Percentiles rank a stretch among this genome's conserved stretches.
These are phyloP conservation scores for Chamaea fasciata DNA, from an alignment of 2,113 vertebrate genomes.

Conservation along the genomic window DNA sequence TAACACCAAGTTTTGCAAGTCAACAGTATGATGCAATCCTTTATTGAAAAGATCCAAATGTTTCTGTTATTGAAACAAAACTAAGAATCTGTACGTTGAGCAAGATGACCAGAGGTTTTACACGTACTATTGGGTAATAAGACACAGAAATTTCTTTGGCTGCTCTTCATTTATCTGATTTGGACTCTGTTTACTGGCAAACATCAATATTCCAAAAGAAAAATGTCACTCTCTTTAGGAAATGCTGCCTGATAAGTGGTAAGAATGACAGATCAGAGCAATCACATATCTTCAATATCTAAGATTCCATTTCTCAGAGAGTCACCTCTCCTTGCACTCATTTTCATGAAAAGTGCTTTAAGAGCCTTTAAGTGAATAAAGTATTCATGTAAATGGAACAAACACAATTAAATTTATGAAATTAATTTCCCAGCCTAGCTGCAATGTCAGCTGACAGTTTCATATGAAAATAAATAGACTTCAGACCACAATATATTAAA, in stretches of 20 bases:
- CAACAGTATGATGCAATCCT: not conserved
- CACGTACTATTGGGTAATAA: not conserved
- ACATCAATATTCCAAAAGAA: not conserved
- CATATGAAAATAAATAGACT: constrained; percentile 55
- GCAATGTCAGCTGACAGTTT: constrained; percentile 14
- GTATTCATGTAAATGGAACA: not conserved
- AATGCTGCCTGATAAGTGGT: not conserved
- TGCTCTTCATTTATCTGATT: not conserved
- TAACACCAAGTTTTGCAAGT: not conserved
- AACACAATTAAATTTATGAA: constrained; percentile 29
- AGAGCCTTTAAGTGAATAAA: constrained; percentile 32
- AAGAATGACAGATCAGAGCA: not conserved
- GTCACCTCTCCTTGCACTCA: not conserved
- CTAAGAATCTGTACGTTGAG: not conserved
- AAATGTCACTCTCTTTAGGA: not conserved
- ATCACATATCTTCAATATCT: not conserved
- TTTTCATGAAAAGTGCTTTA: not conserved
- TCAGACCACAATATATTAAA: constrained; percentile 48
- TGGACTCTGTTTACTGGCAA: not conserved
- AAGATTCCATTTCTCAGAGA: not conserved
- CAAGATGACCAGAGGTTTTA: not conserved
- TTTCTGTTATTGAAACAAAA: not conserved
- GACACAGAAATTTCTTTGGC: not conserved
- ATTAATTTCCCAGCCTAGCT: constrained; percentile 13
- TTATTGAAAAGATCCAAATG: not conserved